Base-by-base conservation (phyloP, 1,140 invertebrate genomes). In the Lepidurus arcticus region DNA sequence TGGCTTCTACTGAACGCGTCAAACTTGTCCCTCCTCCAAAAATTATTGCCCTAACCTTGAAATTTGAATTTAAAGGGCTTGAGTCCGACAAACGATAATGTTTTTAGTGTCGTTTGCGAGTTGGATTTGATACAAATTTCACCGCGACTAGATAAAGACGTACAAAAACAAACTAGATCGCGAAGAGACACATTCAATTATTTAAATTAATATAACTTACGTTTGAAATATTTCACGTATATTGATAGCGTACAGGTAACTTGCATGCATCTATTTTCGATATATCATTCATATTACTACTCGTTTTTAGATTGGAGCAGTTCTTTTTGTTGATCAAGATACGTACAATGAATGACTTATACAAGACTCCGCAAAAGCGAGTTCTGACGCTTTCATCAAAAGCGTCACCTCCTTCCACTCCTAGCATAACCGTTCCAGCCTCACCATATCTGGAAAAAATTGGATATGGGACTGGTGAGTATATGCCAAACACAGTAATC, bases 401-500 rank as follows among this genome's bases (percentile, higher is more conserved):
- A 7, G 53, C n/a, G 16, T n/a, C 13, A 65, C 8, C 13, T 16
- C 53, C 53, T 65, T 65, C 53, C 16, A 81, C 79, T 53, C 81
- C 83, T 13, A 85, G 86, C 0, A 84, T 88, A 42, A 85, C 86
- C 82, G 88, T 90, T 81, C 91, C 92, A 11, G 86, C 90, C 7
- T 91, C 91, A 0, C 92, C 92, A 1, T 89, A 88, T 83, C 83
- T 93, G 78, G 87, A 91, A 81, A 84, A 88, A 82, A 87, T 93
- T 79, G 91, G 91, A 81, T 92, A 90, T 87, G 92, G 92, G 74
- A 91, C 91, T 82, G 91, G 92, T 34, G 34, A 34, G 34, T 92
- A 87, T 84, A 79, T 78, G 79, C 74, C 77, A 78, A 73, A 78
- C 44, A 74, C 78, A 26, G 53, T 73, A 45, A 79, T 80, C 75